These are phyloP conservation scores for Oreotrochilus melanogaster DNA, from an alignment of 2,113 vertebrate species.

Conservation along the genomic window DNA sequence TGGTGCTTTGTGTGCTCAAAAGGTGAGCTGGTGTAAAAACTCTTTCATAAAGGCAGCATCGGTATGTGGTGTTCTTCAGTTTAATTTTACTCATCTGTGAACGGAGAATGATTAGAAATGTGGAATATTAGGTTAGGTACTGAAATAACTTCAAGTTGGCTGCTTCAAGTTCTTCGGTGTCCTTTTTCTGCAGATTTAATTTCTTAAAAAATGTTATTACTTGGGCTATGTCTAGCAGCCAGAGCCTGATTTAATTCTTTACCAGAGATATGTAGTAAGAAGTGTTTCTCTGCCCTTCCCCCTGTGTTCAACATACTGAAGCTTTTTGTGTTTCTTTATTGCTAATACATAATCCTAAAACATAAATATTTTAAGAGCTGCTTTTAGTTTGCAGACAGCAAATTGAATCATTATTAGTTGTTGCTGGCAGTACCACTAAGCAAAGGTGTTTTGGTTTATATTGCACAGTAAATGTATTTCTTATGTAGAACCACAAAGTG, in stretches of 20 bases:
- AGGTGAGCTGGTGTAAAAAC: slow-evolving; percentile 78
- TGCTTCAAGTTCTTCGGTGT: background rate
- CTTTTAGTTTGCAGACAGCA: slow-evolving; percentile 14
- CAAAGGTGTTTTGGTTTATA: slow-evolving; percentile 1
- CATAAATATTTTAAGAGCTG: slow-evolving; percentile 35
- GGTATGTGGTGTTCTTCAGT: background rate
- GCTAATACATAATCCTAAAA: background rate
- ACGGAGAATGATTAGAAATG: rapidly evolving
- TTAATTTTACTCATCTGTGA: background rate
- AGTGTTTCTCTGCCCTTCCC: background rate
- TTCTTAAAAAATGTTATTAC: background rate
- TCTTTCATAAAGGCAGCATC: rapidly evolving
- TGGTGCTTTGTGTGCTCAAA: slow-evolving; percentile 99
- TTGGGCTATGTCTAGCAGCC: background rate
- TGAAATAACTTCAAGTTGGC: background rate
- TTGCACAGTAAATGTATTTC: background rate
- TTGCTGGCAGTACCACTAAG: background rate
- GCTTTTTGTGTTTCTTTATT: slow-evolving; percentile 23
- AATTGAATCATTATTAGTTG: background rate
- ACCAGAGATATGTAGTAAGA: background rate
- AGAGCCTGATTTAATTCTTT: background rate
- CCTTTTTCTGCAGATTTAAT: background rate
- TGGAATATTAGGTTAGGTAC: background rate
- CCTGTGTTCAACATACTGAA: background rate
- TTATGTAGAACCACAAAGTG: background rate